Percentiles rank a stretch among this genome's conserved stretches.
Conservation (phyloP, 2,888 invertebrate species). For the Synanthedon andrenaeformis region DNA sequence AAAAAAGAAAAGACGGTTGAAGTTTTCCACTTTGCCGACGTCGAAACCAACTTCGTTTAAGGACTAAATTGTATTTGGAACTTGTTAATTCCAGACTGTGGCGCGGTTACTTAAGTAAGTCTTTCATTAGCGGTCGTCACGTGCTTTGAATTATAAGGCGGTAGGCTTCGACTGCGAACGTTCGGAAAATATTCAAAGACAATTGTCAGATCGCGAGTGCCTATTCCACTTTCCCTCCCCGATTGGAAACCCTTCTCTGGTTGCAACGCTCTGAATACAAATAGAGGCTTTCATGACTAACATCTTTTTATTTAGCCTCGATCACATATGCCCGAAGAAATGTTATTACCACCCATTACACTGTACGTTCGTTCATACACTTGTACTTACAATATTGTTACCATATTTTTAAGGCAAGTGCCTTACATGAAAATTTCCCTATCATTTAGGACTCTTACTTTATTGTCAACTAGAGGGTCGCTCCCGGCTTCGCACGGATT, state of each 20-base stretch:
- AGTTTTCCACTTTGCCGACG: slow-evolving; percentile 61
- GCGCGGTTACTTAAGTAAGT: slow-evolving; percentile 60
- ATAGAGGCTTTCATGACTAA: slow-evolving; percentile 17
- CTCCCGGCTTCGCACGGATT: too few relatives aligned
- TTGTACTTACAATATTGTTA: neutral
- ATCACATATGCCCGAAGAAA: slow-evolving; percentile 16
- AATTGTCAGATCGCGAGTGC: slow-evolving; percentile 8
- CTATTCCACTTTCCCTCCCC: slow-evolving; percentile 8
- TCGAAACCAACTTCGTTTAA: slow-evolving; percentile 60
- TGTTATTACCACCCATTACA: neutral
- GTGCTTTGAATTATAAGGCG: slow-evolving; percentile 53
- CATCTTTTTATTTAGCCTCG: slow-evolving; percentile 26
- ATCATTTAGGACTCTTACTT: too few relatives aligned
- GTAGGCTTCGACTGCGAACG: slow-evolving; percentile 27
- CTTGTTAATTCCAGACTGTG: slow-evolving; percentile 61
- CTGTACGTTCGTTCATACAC: neutral
- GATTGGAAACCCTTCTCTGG: slow-evolving; percentile 31
- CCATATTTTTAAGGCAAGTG: neutral
- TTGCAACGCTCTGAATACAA: slow-evolving; percentile 30
- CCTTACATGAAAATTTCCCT: too few relatives aligned
- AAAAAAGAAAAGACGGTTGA: slow-evolving; percentile 36
- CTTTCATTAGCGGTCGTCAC: slow-evolving; percentile 64
- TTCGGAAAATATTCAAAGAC: slow-evolving; percentile 43
- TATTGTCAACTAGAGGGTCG: too few relatives aligned
- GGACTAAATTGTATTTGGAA: slow-evolving; percentile 63